Evolutionary conservation across 1,140 invertebrate genomes (phyloP).

Genomic region (Bilobella aurantiaca): DNA sequence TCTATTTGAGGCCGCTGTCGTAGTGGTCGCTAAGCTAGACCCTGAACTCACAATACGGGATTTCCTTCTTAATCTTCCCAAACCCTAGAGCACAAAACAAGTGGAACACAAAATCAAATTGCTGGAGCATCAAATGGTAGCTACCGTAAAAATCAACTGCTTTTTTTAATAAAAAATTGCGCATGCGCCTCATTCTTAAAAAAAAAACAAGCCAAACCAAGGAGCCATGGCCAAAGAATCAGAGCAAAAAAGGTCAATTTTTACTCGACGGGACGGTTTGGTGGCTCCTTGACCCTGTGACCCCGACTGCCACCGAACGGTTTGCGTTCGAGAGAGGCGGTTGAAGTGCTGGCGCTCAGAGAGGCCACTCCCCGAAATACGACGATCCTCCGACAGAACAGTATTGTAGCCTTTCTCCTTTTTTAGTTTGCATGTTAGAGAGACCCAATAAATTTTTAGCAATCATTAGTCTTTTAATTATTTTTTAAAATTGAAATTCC

Average conservation of each 20-base stretch:
- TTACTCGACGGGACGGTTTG: conserved; percentile 31
- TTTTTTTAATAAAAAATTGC: background rate
- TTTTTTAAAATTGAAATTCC: background rate
- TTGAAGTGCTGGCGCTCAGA: conserved; percentile 9
- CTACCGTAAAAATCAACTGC: no score
- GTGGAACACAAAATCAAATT: no score
- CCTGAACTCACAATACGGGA: background rate
- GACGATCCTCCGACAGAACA: conserved; percentile 16
- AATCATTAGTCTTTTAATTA: background rate
- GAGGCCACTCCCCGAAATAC: conserved; percentile 7
- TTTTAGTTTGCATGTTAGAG: background rate
- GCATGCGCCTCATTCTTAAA: background rate
- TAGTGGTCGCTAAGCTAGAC: background rate
- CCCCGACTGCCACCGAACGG: conserved; percentile 24
- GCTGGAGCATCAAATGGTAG: no score
- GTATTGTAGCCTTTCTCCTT: conserved; percentile 18
- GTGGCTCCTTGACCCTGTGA: background rate
- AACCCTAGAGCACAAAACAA: conserved; percentile 4
- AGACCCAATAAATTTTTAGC: background rate
- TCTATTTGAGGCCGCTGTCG: background rate
- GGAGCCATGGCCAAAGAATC: no score
- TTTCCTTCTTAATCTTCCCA: background rate
- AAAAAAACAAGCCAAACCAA: background rate
- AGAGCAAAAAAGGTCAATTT: background rate
- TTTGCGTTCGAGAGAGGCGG: conserved; percentile 29